Percentiles rank a stretch among this genome's conserved stretches.
Conservation (phyloP, 2,113 vertebrate genomes). For the Tretioscincus oriximinensis region DNA sequence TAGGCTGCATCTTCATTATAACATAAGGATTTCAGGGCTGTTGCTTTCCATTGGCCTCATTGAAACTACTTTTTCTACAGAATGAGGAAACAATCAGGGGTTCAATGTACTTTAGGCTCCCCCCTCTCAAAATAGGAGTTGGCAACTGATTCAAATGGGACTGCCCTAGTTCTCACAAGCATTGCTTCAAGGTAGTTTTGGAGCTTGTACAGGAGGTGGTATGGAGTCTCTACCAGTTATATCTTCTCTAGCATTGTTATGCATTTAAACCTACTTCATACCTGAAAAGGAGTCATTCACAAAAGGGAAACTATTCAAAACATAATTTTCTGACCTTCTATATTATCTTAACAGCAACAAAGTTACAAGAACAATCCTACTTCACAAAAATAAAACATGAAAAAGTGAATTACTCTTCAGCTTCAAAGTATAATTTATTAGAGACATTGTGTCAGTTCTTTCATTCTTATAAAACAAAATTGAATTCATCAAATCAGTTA, state of each 20-base stretch:
- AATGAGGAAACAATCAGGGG: not conserved
- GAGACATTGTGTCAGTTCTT: not conserved
- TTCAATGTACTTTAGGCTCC: not conserved
- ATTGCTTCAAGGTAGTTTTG: no score
- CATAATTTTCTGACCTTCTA: not conserved
- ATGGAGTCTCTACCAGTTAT: no score
- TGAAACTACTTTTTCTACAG: not conserved
- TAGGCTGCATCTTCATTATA: not conserved
- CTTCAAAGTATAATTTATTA: not conserved
- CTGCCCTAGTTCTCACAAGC: no score
- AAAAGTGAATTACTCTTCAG: not conserved
- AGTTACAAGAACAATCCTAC: not conserved
- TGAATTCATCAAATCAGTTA: no score
- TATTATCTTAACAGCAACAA: not conserved
- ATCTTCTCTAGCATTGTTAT: no score
- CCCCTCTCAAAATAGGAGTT: no score
- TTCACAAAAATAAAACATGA: not conserved
- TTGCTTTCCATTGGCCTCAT: no score
- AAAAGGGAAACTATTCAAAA: not conserved
- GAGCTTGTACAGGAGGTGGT: no score
- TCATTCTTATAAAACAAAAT: not conserved
- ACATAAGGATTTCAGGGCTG: no score
- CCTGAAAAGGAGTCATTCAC: no score
- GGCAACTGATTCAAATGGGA: no score
- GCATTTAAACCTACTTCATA: no score